Base-by-base conservation (phyloP, 1,140 invertebrate genomes). In the Eumaeus atala region DNA sequence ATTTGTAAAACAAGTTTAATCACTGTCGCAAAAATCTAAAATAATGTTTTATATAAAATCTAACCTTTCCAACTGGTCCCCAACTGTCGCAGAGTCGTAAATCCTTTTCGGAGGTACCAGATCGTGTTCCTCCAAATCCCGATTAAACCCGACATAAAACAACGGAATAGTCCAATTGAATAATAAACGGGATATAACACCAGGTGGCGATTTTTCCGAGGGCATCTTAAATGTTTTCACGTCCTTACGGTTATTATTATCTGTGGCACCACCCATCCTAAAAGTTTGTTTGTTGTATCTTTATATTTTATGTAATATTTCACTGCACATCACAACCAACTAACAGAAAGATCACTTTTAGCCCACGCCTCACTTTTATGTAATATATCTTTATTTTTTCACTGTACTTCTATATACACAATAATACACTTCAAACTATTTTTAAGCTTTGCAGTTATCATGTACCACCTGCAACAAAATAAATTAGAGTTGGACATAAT, bases 101-200 rank as follows among this genome's bases (percentile, higher is more conserved):
- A 64, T 59, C 55, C 88, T 83, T 35, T 90, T 88, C 3, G 91
- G 88, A 49, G 88, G 89, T 64, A 90, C 91, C n/a, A 95, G 79
- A 78, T 94, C 93, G 35, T 88, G 79, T 37, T 91, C 77, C 66
- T 92, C 91, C 28, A 94, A 72, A 62, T 94, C 91, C 48, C 91
- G 86, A 51, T 83, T 81, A 58, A 89, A 90, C 9, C 92, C 92
- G 38, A 89, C 72, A 74, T 89, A 91, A 65, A 93, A 92, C 9
- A 90, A 81, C 28, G 90, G 90, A 38, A 93, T 73, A 36, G 90
- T 88, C 90, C 91, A 93, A 59, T 91, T 91, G 61, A 67, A 87
- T 59, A 81, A 64, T 5, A 80, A 56, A 12, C 85, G 72, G 5
- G 77, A 75, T 5, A 87, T 54, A 1, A 73, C 9, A n/a, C 71